phyloP scores from a whole-genome alignment of 2,797 vertebrate genomes.

The Coranthus polyacanthus region DNA sequence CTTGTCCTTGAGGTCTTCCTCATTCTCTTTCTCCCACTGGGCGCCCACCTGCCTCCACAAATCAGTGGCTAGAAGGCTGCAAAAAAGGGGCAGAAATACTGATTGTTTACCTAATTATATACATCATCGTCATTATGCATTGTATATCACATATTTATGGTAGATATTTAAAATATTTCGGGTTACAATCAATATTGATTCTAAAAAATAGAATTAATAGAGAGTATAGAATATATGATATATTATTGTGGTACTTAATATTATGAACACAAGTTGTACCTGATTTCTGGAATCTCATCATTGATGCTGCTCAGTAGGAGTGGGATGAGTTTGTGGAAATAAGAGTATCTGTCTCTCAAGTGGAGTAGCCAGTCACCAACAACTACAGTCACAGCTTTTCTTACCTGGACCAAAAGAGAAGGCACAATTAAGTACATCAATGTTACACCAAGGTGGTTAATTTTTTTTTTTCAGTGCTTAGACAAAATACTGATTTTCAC shows the following conservation, averaged over 20 bases:
- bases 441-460: neutral
- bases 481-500: neutral
- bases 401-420: slow-evolving; percentile 84
- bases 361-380: slow-evolving; percentile 92
- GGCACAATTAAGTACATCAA: neutral
- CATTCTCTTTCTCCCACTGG: slow-evolving; percentile 97
- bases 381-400: slow-evolving; percentile 88
- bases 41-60: slow-evolving; percentile 91
- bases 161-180: no score
- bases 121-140: neutral
- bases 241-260: neutral
- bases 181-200: no score
- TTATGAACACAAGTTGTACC: slow-evolving; percentile 69
- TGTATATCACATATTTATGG: no score
- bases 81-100: slow-evolving; percentile 12
- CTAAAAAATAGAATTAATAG: no score
- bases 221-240: no score
- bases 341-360: slow-evolving; percentile 93
- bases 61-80: slow-evolving; percentile 85
- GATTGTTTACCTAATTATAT: neutral
- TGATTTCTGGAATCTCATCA: slow-evolving; percentile 92
- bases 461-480: neutral
- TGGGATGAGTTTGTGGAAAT: slow-evolving; percentile 94
- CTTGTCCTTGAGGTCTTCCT: slow-evolving; percentile 96
- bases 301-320: slow-evolving; percentile 89